Base-by-base conservation (phyloP, 1,140 invertebrate species). In the Paracyclopina nana region DNA sequence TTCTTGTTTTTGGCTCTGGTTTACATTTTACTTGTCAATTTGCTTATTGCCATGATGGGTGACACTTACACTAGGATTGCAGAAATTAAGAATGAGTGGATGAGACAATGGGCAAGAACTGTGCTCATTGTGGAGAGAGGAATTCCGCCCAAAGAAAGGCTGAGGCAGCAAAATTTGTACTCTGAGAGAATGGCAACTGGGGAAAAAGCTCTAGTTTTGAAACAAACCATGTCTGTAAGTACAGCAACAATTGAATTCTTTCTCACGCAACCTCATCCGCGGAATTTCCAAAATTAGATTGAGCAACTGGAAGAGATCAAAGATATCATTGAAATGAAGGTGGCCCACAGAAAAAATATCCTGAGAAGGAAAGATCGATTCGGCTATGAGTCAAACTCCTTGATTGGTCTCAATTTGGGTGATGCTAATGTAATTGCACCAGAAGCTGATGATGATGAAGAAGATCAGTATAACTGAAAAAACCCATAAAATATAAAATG, bases 1-100 rank as follows among this genome's bases (percentile, higher is more conserved):
- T 79, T 95, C 12, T 68, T 95, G 1, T 97, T 90, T 66, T 95
- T 96, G 86, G 82, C 80, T 45, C 82, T 96, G 58, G 91, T 96
- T 18, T 84, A 85, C 0, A 80, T 97, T 56, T 67, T 97, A 8
- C 68, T 97, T 50, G 83, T 98, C 12, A 97, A 98, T 72, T 90
- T 98, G 85, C 71, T 98, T 61, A 97, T 98, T 60, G 92, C 92
- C 57, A 97, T 97, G 91, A 96, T 98, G 91, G 92, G 91, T 1
- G 94, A 96, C 63, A 97, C 92, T 18, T 97, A 98, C 65, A 86
- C 94, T 65, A 86, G 85, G 65, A 95, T 97, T 57, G 88, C 87
- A 2, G 86, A 92, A 65, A 92, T 90, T 2, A 74, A 86, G 57
- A 95, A 95, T 64, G 92, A 98, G 64, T 97, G 90, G 87, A 88